Evolutionary conservation across 2,113 vertebrate genomes (phyloP).

Genomic region (Hystrix cristata): DNA sequence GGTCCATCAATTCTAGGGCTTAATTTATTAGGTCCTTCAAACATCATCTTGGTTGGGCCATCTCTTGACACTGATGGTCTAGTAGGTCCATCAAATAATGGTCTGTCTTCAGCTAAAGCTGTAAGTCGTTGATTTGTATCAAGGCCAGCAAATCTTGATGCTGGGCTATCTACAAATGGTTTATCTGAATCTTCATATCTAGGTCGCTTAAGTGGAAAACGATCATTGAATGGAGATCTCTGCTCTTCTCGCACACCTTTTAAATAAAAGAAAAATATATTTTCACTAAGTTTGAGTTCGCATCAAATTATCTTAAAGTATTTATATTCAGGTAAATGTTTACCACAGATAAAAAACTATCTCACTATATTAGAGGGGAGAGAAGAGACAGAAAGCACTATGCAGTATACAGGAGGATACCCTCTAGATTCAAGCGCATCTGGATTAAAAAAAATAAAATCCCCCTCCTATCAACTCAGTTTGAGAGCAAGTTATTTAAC

Average conservation of each 20-base stretch:
- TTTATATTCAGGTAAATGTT: slow-evolving; percentile 63
- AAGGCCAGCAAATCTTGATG: slow-evolving; percentile 89
- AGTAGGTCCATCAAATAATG: slow-evolving; percentile 88
- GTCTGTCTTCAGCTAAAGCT: slow-evolving; percentile 90
- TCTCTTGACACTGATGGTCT: slow-evolving; percentile 88
- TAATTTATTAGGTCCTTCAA: slow-evolving; percentile 90
- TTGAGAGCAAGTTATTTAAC: slow-evolving; percentile 76
- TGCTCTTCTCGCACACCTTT: slow-evolving; percentile 91
- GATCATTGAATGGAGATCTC: slow-evolving; percentile 89
- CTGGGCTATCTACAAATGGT: slow-evolving; percentile 87
- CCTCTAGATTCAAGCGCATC: slow-evolving; percentile 62
- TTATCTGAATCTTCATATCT: slow-evolving; percentile 91
- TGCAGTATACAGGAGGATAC: slow-evolving; percentile 47
- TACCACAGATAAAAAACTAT: slow-evolving; percentile 65
- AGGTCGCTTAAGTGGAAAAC: slow-evolving; percentile 87
- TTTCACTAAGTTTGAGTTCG: slow-evolving; percentile 62
- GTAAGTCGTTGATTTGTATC: slow-evolving; percentile 92
- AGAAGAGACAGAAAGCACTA: slow-evolving; percentile 53
- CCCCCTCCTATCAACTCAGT: slow-evolving; percentile 65
- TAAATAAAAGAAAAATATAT: slow-evolving; percentile 66
- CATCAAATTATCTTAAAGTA: slow-evolving; percentile 50
- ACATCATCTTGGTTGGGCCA: slow-evolving; percentile 86
- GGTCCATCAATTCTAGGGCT: slow-evolving; percentile 91
- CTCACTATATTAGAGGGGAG: slow-evolving; percentile 64
- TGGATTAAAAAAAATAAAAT: slow-evolving; percentile 57